Conservation (phyloP, 2,797 vertebrate genomes). For the Microctenopoma steveboyesi region DNA sequence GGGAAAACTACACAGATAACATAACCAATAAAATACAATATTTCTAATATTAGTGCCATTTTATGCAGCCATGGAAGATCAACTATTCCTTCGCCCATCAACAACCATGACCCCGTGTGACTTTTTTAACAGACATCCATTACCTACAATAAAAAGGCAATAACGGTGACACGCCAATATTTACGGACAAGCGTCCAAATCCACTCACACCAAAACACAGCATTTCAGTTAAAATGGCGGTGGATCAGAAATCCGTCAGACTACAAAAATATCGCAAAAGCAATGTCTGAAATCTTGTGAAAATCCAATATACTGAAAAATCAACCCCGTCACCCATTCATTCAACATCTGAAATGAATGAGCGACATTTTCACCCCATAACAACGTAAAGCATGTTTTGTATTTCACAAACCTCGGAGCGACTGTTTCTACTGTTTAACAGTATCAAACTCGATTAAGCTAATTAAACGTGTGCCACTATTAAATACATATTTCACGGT, state of each 20-base stretch:
- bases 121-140: slow-evolving; percentile 58
- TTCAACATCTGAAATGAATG: slow-evolving; percentile 57
- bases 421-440: slow-evolving; percentile 5
- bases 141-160: slow-evolving; percentile 39
- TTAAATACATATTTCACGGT: slow-evolving; percentile 32
- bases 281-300: slow-evolving; percentile 44
- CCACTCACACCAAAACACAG: slow-evolving; percentile 54
- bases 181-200: slow-evolving; percentile 38
- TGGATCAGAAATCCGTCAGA: slow-evolving; percentile 66
- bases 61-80: not conserved
- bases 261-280: slow-evolving; percentile 50
- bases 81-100: slow-evolving; percentile 12
- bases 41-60: slow-evolving; percentile 10
- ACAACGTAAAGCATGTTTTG: slow-evolving; percentile 20
- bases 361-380: slow-evolving; percentile 42
- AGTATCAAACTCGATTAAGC: slow-evolving; percentile 31
- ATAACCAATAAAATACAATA: not conserved
- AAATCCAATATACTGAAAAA: slow-evolving; percentile 56
- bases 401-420: slow-evolving; percentile 3
- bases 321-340: slow-evolving; percentile 52
- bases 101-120: slow-evolving; percentile 56
- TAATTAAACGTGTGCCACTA: slow-evolving; percentile 40
- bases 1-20: not conserved
- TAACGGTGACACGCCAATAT: slow-evolving; percentile 44
- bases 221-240: slow-evolving; percentile 83